phyloP scores from a whole-genome alignment of 2,797 vertebrate species.

The Thaleichthys pacificus region DNA sequence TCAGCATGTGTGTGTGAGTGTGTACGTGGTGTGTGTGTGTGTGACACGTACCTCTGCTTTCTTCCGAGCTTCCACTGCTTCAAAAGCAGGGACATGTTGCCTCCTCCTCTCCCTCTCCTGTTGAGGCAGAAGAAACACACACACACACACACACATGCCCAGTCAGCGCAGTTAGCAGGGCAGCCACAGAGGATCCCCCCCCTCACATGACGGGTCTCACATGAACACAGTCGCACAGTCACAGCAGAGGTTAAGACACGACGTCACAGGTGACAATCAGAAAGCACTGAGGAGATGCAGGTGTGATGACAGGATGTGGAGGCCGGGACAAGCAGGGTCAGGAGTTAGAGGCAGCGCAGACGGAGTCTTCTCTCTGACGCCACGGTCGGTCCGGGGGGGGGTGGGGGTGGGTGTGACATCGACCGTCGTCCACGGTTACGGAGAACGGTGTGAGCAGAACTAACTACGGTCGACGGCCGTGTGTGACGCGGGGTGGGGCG shows the following conservation, averaged over 20 bases:
- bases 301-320: slow-evolving; percentile 85
- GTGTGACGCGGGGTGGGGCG: too few species aligned
- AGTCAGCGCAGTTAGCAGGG: not conserved
- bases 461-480: too few species aligned
- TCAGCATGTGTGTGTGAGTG: not conserved
- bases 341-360: slow-evolving; percentile 87
- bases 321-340: slow-evolving; percentile 82
- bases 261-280: slow-evolving; percentile 88
- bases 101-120: slow-evolving; percentile 97
- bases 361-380: slow-evolving; percentile 82
- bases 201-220: slow-evolving; percentile 25
- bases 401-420: slow-evolving; percentile 70
- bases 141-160: slow-evolving; percentile 59
- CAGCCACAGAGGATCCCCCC: not conserved
- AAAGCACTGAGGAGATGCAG: slow-evolving; percentile 88
- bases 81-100: slow-evolving; percentile 98
- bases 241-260: slow-evolving; percentile 86
- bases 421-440: not conserved
- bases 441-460: too few species aligned
- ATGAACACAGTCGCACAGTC: slow-evolving; percentile 66
- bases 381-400: too few species aligned
- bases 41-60: slow-evolving; percentile 89
- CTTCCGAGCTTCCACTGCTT: slow-evolving; percentile 97
- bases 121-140: slow-evolving; percentile 67
- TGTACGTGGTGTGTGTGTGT: not conserved